A percentile compares a stretch with the other conserved stretches of the same genome.
These are phyloP conservation scores for Pollenia labialis DNA, from an alignment of 2,888 invertebrate genomes.

Conservation along the genomic window DNA sequence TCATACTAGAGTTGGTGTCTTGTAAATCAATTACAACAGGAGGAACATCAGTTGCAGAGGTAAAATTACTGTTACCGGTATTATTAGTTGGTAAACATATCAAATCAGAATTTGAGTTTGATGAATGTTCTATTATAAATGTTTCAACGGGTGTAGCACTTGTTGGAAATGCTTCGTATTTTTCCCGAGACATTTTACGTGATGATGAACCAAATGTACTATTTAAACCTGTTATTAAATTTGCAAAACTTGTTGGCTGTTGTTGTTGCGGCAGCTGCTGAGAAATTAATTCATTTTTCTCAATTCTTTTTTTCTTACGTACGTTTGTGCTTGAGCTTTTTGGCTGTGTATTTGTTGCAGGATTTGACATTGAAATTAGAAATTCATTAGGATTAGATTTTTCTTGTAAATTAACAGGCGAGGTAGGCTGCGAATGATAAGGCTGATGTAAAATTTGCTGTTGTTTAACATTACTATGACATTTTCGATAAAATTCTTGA, in stretches of 20 bases:
- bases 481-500: conserved; percentile 72
- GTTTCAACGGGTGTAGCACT: conserved; percentile 56
- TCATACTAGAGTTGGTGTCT: conserved; percentile 81
- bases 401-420: conserved; percentile 69
- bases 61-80: conserved; percentile 54
- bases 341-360: conserved; percentile 63
- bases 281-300: conserved; percentile 28
- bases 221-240: conserved; percentile 74
- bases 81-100: conserved; percentile 64
- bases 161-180: conserved; percentile 36
- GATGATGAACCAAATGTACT: conserved; percentile 15
- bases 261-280: conserved; percentile 36
- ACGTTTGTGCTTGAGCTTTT: conserved; percentile 74
- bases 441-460: conserved; percentile 47
- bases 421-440: conserved; percentile 75
- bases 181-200: conserved; percentile 30
- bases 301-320: conserved; percentile 73
- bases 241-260: conserved; percentile 78
- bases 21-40: conserved; percentile 80
- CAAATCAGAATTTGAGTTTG: conserved; percentile 75
- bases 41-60: conserved; percentile 67
- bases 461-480: conserved; percentile 39
- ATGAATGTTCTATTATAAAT: conserved; percentile 76
- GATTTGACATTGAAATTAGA: conserved; percentile 63
- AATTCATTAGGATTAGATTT: conserved; percentile 61